Conservation (phyloP, 2,113 vertebrate species). For the Ifrita kowaldi region DNA sequence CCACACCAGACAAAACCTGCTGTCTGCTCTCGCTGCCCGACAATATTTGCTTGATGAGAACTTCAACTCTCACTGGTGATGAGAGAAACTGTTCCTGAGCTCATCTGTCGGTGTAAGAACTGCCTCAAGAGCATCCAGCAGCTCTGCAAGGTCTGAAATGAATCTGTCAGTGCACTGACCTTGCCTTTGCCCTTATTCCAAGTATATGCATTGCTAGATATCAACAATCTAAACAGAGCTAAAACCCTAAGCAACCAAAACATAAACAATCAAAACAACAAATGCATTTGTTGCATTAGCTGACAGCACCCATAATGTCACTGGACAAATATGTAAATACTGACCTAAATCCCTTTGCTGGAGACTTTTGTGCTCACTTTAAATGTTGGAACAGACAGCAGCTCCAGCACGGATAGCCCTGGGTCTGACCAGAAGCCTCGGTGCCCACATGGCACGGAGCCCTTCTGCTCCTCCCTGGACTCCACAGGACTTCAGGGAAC, state of each 20-base stretch:
- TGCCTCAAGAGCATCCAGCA: neutral
- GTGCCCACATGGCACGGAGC: neutral
- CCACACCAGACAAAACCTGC: neutral
- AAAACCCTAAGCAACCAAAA: constrained; percentile 60
- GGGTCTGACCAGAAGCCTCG: neutral
- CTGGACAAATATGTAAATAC: constrained; percentile 67
- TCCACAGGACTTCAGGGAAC: neutral
- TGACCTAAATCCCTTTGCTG: constrained; percentile 52
- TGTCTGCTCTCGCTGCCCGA: neutral
- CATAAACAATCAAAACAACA: constrained; percentile 65
- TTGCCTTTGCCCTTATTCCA: constrained; percentile 32
- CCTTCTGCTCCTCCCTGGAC: neutral
- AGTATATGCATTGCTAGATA: constrained; percentile 41
- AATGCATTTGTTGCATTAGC: constrained; percentile 56
- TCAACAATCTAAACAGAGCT: constrained; percentile 52
- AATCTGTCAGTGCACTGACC: constrained; percentile 41
- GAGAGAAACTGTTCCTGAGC: neutral
- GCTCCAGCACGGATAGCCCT: neutral
- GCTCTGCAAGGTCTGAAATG: neutral
- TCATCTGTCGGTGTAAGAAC: neutral
- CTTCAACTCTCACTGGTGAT: fast-evolving
- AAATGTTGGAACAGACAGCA: neutral
- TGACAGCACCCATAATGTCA: constrained; percentile 66
- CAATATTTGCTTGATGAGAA: neutral
- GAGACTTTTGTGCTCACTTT: neutral